Evolutionary conservation across 2,113 vertebrate species (phyloP), one percentile per base, ranked within the genome.

Genomic region (Paramisgurnus dabryanus): DNA sequence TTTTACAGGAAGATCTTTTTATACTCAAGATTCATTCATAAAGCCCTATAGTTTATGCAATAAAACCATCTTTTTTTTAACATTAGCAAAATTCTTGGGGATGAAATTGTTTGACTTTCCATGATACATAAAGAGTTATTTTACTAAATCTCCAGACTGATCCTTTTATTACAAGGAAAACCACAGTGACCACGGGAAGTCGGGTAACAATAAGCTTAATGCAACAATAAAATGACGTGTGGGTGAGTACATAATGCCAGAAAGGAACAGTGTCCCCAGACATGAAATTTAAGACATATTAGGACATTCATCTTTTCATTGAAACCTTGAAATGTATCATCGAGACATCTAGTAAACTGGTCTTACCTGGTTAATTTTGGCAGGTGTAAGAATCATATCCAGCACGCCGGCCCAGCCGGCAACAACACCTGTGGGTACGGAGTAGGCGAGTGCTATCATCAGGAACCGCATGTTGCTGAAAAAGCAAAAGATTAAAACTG

Each of bases 341-440:
- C 6, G 45, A 47, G 45, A 74, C 18, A 7, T n/a, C 6, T 6
- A n/a, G 10, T 45, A 15, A 53, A 66, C n/a, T 17, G 10, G 15
- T 76, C 93, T 91, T 91, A 99, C 97, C 91, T 99, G 98, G 87
- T 93, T 98, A 79, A 99, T 94, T 53, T 96, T 95, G 72, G 93
- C 93, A 6, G 96, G 98, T 0, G 97, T 97, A 82, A 99, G 90
- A 90, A 99, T 94, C 93, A 97, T 94, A 89, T 99, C 96, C 84
- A 99, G 88, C 81, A 99, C 96, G 75, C 98, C 98, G 15, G 94
- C 90, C 97, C 97, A 99, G 85, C 98, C 98, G n/a, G 95, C 94
- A 67, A 96, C 92, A 84, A 98, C 95, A 80, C 98, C 98, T 61
- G 96, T 91, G 34, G 98, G 96, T 86, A 99, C 95, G 0, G 97